Percentiles rank a stretch among this genome's conserved stretches.
Evolutionary conservation across 2,888 invertebrate genomes (phyloP).

Genomic region (Leucoma salicis): DNA sequence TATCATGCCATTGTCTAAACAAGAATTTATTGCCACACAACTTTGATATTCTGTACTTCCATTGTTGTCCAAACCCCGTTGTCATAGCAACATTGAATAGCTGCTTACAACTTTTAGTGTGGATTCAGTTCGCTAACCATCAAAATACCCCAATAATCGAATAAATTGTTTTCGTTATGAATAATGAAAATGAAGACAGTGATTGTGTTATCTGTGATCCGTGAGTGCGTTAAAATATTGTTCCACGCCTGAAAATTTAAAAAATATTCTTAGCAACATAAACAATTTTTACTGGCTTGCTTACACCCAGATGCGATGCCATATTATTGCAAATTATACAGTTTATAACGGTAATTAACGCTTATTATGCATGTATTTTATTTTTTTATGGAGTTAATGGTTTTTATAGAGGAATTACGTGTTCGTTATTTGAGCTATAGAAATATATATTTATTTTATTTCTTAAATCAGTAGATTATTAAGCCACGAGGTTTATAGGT

Average conservation of each 20-base stretch:
- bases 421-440: slow-evolving; percentile 19
- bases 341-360: slow-evolving; percentile 31
- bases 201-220: slow-evolving; percentile 25
- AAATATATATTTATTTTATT: background rate
- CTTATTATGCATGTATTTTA: slow-evolving; percentile 25
- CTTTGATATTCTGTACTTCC: slow-evolving; percentile 15
- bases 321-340: slow-evolving; percentile 24
- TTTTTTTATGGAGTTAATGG: slow-evolving; percentile 17
- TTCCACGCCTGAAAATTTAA: slow-evolving; percentile 7
- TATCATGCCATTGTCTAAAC: slow-evolving; percentile 19
- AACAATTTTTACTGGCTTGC: slow-evolving; percentile 17
- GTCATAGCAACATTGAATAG: slow-evolving; percentile 75
- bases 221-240: slow-evolving; percentile 31
- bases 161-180: background rate
- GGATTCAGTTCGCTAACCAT: slow-evolving; percentile 21
- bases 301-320: slow-evolving; percentile 22
- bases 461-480: background rate
- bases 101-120: slow-evolving; percentile 37
- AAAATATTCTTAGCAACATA: too few species aligned
- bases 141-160: slow-evolving; percentile 2
- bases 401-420: too few species aligned
- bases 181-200: slow-evolving; percentile 21
- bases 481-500: slow-evolving; percentile 11
- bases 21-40: slow-evolving; percentile 19
- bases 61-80: slow-evolving; percentile 63